phyloP scores from a whole-genome alignment of 1,140 invertebrate genomes.

The Brachionus sp. region DNA sequence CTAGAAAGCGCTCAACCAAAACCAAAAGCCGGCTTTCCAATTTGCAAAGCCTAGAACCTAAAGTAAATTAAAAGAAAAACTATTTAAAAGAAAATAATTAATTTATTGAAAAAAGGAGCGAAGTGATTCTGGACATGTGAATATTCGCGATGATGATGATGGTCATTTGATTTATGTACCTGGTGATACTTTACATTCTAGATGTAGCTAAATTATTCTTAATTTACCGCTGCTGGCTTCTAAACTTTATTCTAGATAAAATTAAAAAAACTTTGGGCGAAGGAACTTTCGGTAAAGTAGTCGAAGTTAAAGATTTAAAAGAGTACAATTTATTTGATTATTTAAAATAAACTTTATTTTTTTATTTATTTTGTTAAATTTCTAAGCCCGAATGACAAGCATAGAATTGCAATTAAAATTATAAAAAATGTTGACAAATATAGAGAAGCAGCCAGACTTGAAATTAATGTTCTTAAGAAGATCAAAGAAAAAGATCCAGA shows the following conservation, averaged over 20 bases:
- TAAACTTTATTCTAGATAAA: conserved; percentile 73
- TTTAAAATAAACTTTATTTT: not conserved
- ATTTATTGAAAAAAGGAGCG: not conserved
- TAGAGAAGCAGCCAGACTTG: conserved; percentile 94
- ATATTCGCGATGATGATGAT: conserved; percentile 80
- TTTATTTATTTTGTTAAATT: not conserved
- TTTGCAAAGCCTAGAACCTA: not conserved
- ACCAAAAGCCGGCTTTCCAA: not conserved
- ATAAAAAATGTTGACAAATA: conserved; percentile 99
- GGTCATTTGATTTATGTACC: conserved; percentile 98
- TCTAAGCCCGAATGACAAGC: conserved; percentile 48
- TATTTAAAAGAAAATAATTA: not conserved
- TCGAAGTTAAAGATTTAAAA: conserved; percentile 91
- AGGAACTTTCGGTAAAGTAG: conserved; percentile 99
- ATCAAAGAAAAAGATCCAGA: conserved; percentile 89
- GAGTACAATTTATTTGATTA: conserved; percentile 64
- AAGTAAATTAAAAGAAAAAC: not conserved
- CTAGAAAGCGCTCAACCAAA: not conserved
- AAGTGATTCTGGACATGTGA: conserved; percentile 33
- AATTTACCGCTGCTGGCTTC: not conserved
- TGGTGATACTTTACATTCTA: conserved; percentile 90
- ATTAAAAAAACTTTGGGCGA: conserved; percentile 94
- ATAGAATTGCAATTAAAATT: conserved; percentile 84
- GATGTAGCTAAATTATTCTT: conserved; percentile 68
- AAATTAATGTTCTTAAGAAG: conserved; percentile 97